Evolutionary conservation across 2,797 vertebrate species (phyloP).

Genomic region (Crocodylus rhombifer): DNA sequence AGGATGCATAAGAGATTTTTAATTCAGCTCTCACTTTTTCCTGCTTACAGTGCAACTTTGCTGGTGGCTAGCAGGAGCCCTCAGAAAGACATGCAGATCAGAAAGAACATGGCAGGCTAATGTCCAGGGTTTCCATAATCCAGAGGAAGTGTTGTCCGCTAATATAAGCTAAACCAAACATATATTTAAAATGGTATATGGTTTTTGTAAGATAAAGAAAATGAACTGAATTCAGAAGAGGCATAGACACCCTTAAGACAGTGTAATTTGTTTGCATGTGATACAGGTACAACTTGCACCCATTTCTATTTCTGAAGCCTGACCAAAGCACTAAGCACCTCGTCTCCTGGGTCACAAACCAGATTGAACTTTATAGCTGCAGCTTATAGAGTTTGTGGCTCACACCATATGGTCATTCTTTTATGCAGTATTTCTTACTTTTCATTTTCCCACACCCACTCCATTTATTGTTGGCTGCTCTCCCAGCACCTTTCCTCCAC

Average conservation of each 20-base stretch:
- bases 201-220: background rate
- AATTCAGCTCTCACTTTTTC: background rate
- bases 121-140: background rate
- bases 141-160: background rate
- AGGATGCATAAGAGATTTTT: background rate
- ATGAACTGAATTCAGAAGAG: background rate
- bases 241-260: rapidly evolving
- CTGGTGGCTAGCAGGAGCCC: background rate
- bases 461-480: constrained; percentile 79
- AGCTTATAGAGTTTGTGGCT: constrained; percentile 74
- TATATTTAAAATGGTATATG: background rate
- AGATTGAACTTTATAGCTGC: constrained; percentile 54
- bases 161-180: rapidly evolving
- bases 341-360: constrained; percentile 49
- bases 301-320: constrained; percentile 21
- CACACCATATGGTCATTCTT: constrained; percentile 78
- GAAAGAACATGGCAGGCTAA: background rate
- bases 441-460: constrained; percentile 82
- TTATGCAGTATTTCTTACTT: constrained; percentile 75
- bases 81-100: background rate
- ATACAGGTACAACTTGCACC: rapidly evolving
- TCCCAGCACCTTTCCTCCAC: constrained; percentile 79
- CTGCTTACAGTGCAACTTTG: background rate
- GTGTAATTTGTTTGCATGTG: background rate
- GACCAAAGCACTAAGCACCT: background rate